A percentile compares a stretch with the other conserved stretches of the same genome.
Evolutionary conservation across 2,113 vertebrate species (phyloP).

Genomic region (Anguilla japonica): DNA sequence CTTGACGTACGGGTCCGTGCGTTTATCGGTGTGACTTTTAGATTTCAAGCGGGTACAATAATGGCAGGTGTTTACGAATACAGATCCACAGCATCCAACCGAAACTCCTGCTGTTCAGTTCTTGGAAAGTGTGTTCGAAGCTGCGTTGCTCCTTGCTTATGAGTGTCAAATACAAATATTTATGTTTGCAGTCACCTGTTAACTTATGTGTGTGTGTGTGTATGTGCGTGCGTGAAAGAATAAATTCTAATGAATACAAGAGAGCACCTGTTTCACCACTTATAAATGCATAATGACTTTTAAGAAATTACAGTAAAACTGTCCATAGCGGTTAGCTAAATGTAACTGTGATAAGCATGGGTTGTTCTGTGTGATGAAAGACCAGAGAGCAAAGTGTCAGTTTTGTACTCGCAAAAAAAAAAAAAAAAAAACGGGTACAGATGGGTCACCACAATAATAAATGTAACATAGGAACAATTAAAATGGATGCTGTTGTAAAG

Average conservation of each 20-base stretch:
- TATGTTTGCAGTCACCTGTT: conserved; percentile 30
- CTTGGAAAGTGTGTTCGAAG: background rate
- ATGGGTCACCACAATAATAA: background rate
- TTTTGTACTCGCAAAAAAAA: too few relatives aligned
- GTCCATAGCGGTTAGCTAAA: background rate
- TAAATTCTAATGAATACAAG: background rate
- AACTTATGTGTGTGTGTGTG: background rate
- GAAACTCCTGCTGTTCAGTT: conserved; percentile 6
- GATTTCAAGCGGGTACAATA: conserved; percentile 39
- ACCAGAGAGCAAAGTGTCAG: too few relatives aligned
- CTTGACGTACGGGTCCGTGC: conserved; percentile 18
- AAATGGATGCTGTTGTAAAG: background rate
- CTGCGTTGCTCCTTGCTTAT: background rate
- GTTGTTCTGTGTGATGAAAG: background rate
- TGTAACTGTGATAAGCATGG: background rate
- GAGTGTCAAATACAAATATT: conserved; percentile 38
- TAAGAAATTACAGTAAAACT: background rate
- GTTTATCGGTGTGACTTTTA: conserved; percentile 24
- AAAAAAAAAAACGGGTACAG: background rate
- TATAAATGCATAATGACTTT: background rate
- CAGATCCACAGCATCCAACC: background rate
- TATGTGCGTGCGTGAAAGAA: background rate
- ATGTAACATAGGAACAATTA: background rate
- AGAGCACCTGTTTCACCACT: background rate
- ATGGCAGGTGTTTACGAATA: conserved; percentile 50